Percentiles rank a stretch among this genome's conserved stretches.
phyloP scores from a whole-genome alignment of 2,888 invertebrate species.

The Sphaerolaimus hirsutus region DNA sequence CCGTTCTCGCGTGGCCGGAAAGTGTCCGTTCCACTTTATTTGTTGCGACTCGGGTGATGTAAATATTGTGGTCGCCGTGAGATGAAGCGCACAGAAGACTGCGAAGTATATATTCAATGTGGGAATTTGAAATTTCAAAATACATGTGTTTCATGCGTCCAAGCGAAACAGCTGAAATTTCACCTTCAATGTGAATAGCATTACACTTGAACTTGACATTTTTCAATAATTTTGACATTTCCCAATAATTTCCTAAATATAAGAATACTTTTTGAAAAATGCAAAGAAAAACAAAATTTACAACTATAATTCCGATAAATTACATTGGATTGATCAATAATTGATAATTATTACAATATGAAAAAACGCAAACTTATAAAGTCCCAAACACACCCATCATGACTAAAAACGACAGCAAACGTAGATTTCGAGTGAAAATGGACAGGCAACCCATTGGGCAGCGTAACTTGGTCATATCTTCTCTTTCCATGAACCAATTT shows the following conservation, averaged over 20 bases:
- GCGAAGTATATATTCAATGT: background rate
- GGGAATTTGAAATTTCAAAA: background rate
- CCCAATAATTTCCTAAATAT: no score
- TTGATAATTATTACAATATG: background rate
- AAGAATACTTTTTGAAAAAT: no score
- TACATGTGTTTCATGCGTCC: no score
- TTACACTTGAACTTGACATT: no score
- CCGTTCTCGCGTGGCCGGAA: constrained; percentile 58
- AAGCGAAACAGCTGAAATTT: no score
- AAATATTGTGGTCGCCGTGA: constrained; percentile 65
- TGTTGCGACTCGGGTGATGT: constrained; percentile 52
- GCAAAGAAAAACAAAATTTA: no score
- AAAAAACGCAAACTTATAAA: background rate
- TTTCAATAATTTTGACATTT: no score
- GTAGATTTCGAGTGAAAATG: background rate
- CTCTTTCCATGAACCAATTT: no score
- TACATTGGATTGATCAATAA: no score
- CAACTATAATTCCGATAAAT: no score
- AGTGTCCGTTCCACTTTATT: constrained; percentile 52
- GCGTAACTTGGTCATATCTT: no score
- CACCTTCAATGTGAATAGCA: background rate
- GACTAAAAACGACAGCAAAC: background rate
- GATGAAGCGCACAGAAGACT: constrained; percentile 41
- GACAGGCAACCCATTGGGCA: no score
- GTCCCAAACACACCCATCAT: background rate